A percentile compares a stretch with the other conserved stretches of the same genome.
phyloP scores from a whole-genome alignment of 2,888 invertebrate species.

The Himalopsyche anomala region DNA sequence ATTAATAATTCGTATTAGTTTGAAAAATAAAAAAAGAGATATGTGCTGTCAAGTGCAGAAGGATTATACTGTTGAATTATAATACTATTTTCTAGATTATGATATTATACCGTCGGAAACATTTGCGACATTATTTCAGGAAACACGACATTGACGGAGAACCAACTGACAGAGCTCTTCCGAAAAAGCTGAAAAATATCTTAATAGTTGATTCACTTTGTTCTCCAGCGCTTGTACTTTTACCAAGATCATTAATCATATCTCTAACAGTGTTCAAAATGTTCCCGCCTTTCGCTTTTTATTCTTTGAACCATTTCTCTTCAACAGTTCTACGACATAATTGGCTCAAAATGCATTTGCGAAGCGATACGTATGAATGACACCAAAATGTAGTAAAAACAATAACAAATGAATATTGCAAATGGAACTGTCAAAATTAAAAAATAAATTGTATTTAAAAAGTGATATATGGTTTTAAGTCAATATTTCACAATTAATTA shows the following conservation, averaged over 20 bases:
- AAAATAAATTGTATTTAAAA: too few species aligned
- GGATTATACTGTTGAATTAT: too few species aligned
- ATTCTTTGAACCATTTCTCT: slow-evolving; percentile 14
- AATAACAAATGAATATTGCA: too few species aligned
- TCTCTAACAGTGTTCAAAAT: slow-evolving; percentile 5
- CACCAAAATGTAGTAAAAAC: too few species aligned
- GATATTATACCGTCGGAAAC: background rate
- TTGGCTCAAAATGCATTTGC: background rate
- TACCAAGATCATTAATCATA: slow-evolving; percentile 10
- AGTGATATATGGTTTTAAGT: too few species aligned
- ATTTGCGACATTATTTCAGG: background rate
- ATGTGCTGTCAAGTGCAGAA: too few species aligned
- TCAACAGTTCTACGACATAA: background rate
- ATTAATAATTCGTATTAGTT: too few species aligned
- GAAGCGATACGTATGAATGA: background rate
- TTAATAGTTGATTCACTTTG: slow-evolving; percentile 19
- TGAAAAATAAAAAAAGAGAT: too few species aligned
- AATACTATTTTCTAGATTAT: background rate
- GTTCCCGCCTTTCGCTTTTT: background rate
- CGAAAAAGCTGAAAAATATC: slow-evolving; percentile 2
- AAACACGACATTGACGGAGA: background rate
- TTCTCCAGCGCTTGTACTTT: background rate
- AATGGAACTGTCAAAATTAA: too few species aligned
- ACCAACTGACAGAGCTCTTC: background rate
- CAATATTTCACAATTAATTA: too few species aligned